A percentile compares a stretch with the other conserved stretches of the same genome.
These are phyloP conservation scores for Agriopis marginaria DNA, from an alignment of 2,888 invertebrate genomes.

Conservation along the genomic window DNA sequence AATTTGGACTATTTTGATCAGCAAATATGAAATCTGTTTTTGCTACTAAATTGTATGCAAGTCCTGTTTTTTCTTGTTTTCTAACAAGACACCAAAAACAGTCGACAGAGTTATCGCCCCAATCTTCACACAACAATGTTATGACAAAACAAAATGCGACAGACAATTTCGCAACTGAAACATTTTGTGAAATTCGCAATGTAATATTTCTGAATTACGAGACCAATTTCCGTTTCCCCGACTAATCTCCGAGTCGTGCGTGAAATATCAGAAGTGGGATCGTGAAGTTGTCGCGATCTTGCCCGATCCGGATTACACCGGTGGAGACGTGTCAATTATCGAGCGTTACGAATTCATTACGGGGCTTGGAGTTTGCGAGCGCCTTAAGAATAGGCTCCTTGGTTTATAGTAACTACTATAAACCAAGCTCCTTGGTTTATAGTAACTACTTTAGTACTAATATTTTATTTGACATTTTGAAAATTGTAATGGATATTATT, in stretches of 20 bases:
- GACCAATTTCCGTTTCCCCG: constrained; percentile 51
- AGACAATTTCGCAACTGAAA: constrained; percentile 25
- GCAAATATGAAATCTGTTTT: background rate
- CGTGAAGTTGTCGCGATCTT: constrained; percentile 63
- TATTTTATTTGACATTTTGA: too few species aligned
- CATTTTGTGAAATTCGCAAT: constrained; percentile 9
- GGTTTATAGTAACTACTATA: constrained; percentile 9
- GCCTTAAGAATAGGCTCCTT: constrained; percentile 41
- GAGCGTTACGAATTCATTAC: constrained; percentile 67
- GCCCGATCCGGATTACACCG: constrained; percentile 62
- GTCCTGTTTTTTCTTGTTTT: constrained; percentile 8
- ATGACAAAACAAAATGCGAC: constrained; percentile 26
- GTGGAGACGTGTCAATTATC: constrained; percentile 72
- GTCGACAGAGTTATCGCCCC: constrained; percentile 24
- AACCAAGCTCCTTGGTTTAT: too few species aligned
- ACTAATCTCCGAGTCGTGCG: constrained; percentile 62
- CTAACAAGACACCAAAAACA: constrained; percentile 11
- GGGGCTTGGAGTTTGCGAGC: constrained; percentile 30
- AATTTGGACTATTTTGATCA: too few species aligned
- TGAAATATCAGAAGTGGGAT: constrained; percentile 67
- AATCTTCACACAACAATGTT: constrained; percentile 27
- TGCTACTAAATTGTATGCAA: background rate
- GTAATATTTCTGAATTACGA: constrained; percentile 37
- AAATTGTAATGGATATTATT: too few species aligned
- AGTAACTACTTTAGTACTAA: too few species aligned